Evolutionary conservation across 2,113 vertebrate species (phyloP).

Genomic region (Melanotaenia duboulayi): DNA sequence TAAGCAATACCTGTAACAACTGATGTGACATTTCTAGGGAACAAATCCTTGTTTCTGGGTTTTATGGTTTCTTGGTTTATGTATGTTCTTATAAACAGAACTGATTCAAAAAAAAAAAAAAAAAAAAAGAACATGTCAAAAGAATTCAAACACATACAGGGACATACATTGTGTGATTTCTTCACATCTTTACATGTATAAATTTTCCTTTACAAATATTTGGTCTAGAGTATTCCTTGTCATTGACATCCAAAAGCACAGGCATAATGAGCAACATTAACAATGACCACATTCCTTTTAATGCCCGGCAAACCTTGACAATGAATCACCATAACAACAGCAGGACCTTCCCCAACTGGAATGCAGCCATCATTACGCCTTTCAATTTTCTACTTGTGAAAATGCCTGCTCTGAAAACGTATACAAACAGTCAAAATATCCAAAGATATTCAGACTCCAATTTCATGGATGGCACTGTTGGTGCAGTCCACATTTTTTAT

Average conservation of each 20-base stretch:
- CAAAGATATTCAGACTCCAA: background rate
- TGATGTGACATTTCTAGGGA: constrained; percentile 14
- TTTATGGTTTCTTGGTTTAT: constrained; percentile 47
- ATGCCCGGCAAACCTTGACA: no score
- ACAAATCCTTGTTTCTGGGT: constrained; percentile 31
- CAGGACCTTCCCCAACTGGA: no score
- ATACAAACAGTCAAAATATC: background rate
- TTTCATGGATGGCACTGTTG: background rate
- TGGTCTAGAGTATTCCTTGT: no score
- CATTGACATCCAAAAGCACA: background rate
- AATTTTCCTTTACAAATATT: no score
- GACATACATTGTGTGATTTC: no score
- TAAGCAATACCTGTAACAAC: constrained; percentile 34
- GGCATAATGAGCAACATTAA: background rate
- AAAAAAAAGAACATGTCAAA: constrained; percentile 18
- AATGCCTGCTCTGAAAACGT: no score
- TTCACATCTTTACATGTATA: no score
- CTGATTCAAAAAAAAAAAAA: constrained; percentile 5
- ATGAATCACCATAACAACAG: no score
- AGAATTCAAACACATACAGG: constrained; percentile 30
- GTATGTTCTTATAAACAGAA: constrained; percentile 49
- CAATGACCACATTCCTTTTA: no score
- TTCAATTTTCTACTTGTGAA: background rate
- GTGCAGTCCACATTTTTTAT: no score
- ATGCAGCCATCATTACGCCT: no score